A percentile compares a stretch with the other conserved stretches of the same genome.
Evolutionary conservation across 1,140 invertebrate species (phyloP).

Genomic region (Psix sp.): DNA sequence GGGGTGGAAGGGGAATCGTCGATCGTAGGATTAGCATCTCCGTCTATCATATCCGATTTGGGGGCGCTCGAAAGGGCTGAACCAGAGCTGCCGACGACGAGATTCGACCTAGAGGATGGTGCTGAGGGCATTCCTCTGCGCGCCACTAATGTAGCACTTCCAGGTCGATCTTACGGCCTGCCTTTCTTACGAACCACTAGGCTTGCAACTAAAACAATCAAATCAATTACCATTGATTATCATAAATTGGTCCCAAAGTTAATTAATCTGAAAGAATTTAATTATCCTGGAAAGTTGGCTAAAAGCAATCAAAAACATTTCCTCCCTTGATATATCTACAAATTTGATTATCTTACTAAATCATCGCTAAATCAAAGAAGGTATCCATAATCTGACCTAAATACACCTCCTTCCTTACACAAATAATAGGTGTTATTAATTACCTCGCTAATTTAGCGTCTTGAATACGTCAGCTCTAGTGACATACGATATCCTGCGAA

Average conservation of each 20-base stretch:
- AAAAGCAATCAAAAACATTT: too few relatives aligned
- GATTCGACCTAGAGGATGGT: constrained; percentile 70
- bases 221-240: constrained; percentile 15
- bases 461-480: constrained; percentile 23
- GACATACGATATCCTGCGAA: constrained; percentile 33
- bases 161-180: constrained; percentile 68
- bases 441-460: constrained; percentile 33
- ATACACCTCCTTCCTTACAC: constrained; percentile 4
- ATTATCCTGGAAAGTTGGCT: too few relatives aligned
- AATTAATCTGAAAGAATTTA: constrained; percentile 25
- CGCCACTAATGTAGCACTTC: constrained; percentile 70
- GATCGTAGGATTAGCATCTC: constrained; percentile 64
- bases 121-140: constrained; percentile 74
- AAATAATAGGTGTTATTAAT: constrained; percentile 41
- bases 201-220: constrained; percentile 72
- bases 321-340: not conserved
- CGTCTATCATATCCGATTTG: constrained; percentile 74
- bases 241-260: not conserved
- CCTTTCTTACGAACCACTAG: constrained; percentile 75
- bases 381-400: constrained; percentile 25
- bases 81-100: constrained; percentile 65
- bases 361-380: not conserved
- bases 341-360: not conserved
- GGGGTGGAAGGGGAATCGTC: constrained; percentile 59
- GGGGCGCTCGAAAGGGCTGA: constrained; percentile 61